phyloP scores from a whole-genome alignment of 2,113 vertebrate species.

The Psittacus erithacus region DNA sequence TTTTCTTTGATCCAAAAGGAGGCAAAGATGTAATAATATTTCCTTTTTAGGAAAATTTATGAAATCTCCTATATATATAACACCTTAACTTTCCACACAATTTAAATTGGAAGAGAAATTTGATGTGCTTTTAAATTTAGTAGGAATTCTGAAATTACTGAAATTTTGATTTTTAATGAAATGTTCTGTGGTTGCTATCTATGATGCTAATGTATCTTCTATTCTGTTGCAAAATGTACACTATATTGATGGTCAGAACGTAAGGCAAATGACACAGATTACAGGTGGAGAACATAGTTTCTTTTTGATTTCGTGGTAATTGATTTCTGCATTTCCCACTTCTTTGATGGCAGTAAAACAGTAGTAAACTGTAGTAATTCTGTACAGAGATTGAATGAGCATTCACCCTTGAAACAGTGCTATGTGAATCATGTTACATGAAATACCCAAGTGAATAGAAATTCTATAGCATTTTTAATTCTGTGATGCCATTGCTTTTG shows the following conservation, averaged over 20 bases:
- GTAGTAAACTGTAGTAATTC: background rate
- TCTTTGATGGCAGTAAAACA: background rate
- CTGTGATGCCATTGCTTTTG: background rate
- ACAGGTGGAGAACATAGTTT: background rate
- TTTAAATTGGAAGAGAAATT: background rate
- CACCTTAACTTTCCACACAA: background rate
- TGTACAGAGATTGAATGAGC: background rate
- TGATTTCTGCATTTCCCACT: background rate
- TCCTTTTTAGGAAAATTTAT: background rate
- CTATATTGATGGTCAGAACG: background rate
- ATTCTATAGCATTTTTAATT: background rate
- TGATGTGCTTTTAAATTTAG: background rate
- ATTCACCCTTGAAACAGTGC: background rate
- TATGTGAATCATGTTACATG: background rate
- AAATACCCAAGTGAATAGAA: background rate
- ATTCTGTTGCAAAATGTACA: background rate
- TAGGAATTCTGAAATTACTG: background rate
- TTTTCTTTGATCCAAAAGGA: background rate
- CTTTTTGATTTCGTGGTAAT: background rate
- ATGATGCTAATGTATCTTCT: background rate
- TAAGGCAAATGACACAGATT: background rate
- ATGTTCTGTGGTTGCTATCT: background rate
- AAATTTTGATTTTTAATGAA: background rate
- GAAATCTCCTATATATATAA: background rate
- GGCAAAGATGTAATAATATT: background rate